Evolutionary conservation across 2,113 vertebrate species (phyloP).

Genomic region (Eupsittula cactorum): DNA sequence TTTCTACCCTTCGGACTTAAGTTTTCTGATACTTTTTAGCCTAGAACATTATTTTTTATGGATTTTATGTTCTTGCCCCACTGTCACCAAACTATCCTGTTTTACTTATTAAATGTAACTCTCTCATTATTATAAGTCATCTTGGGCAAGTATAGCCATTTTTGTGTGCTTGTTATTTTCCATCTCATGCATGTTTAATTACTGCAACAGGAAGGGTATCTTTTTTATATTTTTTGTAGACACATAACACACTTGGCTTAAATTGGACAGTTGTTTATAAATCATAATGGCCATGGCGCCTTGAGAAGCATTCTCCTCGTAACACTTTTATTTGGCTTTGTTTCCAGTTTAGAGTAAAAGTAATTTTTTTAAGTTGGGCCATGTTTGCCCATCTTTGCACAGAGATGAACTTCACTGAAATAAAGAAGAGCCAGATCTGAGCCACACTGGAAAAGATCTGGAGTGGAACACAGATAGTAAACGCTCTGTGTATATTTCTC

Average conservation of each 20-base stretch:
- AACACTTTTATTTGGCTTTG: not conserved
- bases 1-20: not conserved
- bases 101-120: not conserved
- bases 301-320: not conserved
- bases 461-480: not conserved
- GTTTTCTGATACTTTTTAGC: not conserved
- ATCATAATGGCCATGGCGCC: not conserved
- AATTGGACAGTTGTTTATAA: slow-evolving; percentile 19
- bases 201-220: not conserved
- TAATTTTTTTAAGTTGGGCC: not conserved
- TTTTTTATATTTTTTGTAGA: slow-evolving; percentile 37
- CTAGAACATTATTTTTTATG: not conserved
- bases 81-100: not conserved
- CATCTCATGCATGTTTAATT: not conserved
- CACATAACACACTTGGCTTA: not conserved
- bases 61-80: not conserved
- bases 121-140: not conserved
- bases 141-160: not conserved
- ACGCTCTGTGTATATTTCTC: not conserved
- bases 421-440: not conserved
- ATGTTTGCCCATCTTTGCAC: not conserved
- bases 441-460: not conserved
- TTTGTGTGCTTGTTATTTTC: slow-evolving; percentile 12
- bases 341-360: not conserved
- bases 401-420: not conserved